Base-by-base conservation (phyloP, 2,888 invertebrate species). In the Brachypterus glaber region DNA sequence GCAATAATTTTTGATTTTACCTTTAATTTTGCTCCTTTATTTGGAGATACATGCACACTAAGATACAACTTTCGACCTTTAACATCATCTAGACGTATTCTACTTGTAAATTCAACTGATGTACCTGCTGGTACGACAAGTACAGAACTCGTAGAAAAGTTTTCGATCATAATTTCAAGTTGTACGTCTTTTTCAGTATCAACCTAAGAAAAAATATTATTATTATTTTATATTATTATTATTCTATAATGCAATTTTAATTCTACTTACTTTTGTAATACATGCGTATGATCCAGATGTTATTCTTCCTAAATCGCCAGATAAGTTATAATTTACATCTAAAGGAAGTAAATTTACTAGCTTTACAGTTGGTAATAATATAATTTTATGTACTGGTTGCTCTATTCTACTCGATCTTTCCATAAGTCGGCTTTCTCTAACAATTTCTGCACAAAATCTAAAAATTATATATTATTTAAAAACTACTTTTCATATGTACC, bases 301-400 rank as follows among this genome's bases (percentile, higher is more conserved):
- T 11, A 64, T 51, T 11, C 55, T 48, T 9, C 59, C 58, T 8
- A 16, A 7, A 13, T 35, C 17, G 1, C 61, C 64, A 9, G 67
- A 66, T 25, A 72, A 66, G 54, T 74, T 74, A 55, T 75, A 86
- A 37, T 75, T 69, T 41, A 89, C 59, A 64, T 88, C 88, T 48
- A 82, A 73, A 0, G 96, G 96, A 35, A 97, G 73, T 42, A 96
- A 73, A 72, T 96, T 97, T 46, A 82, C 79, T 3, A 96, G 61
- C 11, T 83, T 74, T 12, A 97, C 70, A 1, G 91, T 89, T 16
- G 95, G 86, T 49, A 88, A 69, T 30, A 98, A 68, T 2, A 80
- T 77, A 43, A 97, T 79, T 11, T 82, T 79, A 64, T 97, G 96
- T 0, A 88, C 95, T 3, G 93, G 89, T 44, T 89, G 76, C 18